Conservation (phyloP, 2,113 vertebrate species). For the Seriola aureovittata region DNA sequence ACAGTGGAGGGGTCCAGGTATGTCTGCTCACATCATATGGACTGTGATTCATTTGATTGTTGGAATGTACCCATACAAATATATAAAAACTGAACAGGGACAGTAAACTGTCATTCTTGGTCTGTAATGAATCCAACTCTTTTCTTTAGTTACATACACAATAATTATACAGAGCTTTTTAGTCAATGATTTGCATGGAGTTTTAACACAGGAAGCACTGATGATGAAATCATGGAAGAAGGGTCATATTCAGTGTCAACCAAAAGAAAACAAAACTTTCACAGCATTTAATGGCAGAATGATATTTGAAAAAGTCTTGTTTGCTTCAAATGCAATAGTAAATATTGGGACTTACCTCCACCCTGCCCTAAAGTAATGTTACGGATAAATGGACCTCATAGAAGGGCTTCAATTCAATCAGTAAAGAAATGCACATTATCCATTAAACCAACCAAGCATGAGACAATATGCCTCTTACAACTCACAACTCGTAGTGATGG, state of each 20-base stretch:
- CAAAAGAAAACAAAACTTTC: neutral
- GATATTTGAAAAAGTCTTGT: neutral
- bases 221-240: neutral
- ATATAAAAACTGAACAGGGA: neutral
- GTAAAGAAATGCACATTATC: neutral
- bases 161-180: neutral
- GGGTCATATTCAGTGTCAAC: neutral
- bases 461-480: neutral
- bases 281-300: neutral
- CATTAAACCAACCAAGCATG: neutral
- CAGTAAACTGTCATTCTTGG: neutral
- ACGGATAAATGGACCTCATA: neutral
- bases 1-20: conserved; percentile 92
- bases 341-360: neutral
- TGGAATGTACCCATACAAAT: neutral
- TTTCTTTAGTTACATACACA: neutral
- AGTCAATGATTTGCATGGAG: neutral
- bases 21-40: neutral
- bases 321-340: neutral
- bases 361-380: neutral
- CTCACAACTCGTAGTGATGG: neutral
- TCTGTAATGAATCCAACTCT: neutral
- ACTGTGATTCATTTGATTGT: neutral
- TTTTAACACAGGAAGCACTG: neutral
- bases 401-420: too few relatives aligned